Percentiles rank a stretch among this genome's conserved stretches.
Conservation (phyloP, 2,888 invertebrate genomes). For the Xiphydria camelus region DNA sequence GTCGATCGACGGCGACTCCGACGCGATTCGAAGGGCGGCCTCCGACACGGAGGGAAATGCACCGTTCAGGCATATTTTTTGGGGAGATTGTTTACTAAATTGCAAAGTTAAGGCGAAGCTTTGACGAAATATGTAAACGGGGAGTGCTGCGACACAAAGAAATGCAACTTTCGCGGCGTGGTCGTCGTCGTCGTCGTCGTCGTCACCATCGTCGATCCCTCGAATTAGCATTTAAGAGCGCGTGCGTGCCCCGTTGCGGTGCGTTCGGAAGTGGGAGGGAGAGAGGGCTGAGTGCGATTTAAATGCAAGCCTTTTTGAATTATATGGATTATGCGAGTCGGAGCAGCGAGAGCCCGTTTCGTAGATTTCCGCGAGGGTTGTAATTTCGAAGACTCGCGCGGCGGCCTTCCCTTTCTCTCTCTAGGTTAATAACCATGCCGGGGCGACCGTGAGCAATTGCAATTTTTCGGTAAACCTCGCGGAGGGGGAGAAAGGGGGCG, state of each 20-base stretch:
- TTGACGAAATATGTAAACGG: no score
- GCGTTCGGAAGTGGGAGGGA: slow-evolving; percentile 1
- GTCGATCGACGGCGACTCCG: no score
- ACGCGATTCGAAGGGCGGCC: no score
- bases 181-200: slow-evolving; percentile 11
- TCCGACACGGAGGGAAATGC: no score
- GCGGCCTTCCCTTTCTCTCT: background rate
- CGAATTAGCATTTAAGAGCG: slow-evolving; percentile 20
- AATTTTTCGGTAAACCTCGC: slow-evolving; percentile 3
- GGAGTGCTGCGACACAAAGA: slow-evolving; percentile 17
- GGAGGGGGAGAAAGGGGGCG: no score
- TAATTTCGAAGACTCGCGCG: slow-evolving; percentile 12
- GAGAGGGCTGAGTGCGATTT: slow-evolving; percentile 12
- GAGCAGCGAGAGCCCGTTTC: slow-evolving; percentile 18
- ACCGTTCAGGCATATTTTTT: no score
- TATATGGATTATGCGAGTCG: slow-evolving; percentile 23
- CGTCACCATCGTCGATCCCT: background rate
- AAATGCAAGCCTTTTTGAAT: slow-evolving; percentile 16
- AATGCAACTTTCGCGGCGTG: slow-evolving; percentile 12
- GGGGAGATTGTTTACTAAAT: no score
- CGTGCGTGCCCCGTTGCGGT: slow-evolving; percentile 7
- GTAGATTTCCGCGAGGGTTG: no score
- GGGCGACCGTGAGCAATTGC: background rate
- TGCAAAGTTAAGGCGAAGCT: no score
- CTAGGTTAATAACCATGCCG: background rate